These are phyloP conservation scores for Centropyge bicolor DNA, from an alignment of 2,797 vertebrate genomes.

Conservation along the genomic window DNA sequence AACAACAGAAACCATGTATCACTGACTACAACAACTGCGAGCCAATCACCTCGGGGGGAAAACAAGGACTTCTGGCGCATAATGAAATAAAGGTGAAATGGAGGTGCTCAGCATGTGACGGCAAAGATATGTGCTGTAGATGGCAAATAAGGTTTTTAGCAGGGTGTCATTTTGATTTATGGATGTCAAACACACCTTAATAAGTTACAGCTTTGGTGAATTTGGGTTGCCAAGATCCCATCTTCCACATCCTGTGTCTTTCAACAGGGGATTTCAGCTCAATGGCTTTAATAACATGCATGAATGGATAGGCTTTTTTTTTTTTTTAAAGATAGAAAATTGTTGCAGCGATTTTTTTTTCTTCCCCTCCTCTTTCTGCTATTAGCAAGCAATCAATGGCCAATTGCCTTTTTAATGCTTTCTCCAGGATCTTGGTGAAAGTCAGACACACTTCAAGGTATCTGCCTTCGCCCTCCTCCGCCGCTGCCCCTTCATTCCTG, in stretches of 20 bases:
- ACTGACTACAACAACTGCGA: background rate
- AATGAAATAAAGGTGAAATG: conserved; percentile 15
- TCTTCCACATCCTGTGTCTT: conserved; percentile 88
- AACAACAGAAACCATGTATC: conserved; percentile 1
- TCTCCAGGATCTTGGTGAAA: conserved; percentile 89
- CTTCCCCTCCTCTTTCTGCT: conserved; percentile 86
- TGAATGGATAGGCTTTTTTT: conserved; percentile 88
- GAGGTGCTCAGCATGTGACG: conserved; percentile 18
- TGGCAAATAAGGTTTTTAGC: conserved; percentile 40
- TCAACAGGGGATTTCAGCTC: conserved; percentile 88
- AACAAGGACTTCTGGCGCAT: background rate
- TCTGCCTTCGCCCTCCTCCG: conserved; percentile 86
- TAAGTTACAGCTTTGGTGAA: conserved; percentile 85
- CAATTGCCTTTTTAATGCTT: conserved; percentile 91
- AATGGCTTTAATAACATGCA: conserved; percentile 95
- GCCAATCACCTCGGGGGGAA: background rate
- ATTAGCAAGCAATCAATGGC: conserved; percentile 92
- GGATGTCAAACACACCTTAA: conserved; percentile 85
- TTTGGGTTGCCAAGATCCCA: conserved; percentile 87
- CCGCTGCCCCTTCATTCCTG: conserved; percentile 87
- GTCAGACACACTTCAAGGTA: conserved; percentile 88
- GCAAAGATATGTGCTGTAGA: conserved; percentile 40
- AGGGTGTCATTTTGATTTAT: conserved; percentile 88
- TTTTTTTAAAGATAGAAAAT: conserved; percentile 85
- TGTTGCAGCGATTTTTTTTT: conserved; percentile 85